Evolutionary conservation across 1,140 invertebrate genomes (phyloP), one percentile per base, ranked within the genome.

Genomic region (Drosophila baimaii): DNA sequence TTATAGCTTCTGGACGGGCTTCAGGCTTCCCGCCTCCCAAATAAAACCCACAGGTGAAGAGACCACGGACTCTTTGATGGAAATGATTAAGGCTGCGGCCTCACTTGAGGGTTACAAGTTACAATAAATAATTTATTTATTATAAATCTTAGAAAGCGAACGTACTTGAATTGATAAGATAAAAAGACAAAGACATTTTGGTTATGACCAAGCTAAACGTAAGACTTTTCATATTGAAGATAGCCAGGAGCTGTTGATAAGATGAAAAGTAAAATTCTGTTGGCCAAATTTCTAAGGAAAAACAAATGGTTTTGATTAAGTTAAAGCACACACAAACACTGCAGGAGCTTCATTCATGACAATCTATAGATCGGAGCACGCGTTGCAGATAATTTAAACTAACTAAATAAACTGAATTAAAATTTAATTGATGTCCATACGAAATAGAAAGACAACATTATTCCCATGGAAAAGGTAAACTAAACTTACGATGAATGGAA

Each of bases 1-100:
- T 19, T 70, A 62, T 4, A 57, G 94, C 94, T 72, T 86, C 70
- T 80, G 85, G 85, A 93, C 94, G 44, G 95, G 95, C 8, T 97
- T 97, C 80, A 51, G 95, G 2, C 92, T 97, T 10, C 96, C 96
- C 1, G 94, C 94, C 41, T 90, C 93, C 29, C 93, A 95, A 79
- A 97, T 97, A 41, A 77, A 93, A 5, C 93, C 94, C 0, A 95
- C 95, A 9, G 94, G 81, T 17, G 58, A 85, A 47, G 90, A 91
- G 62, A 91, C 82, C 15, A 54, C 93, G 2, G 93, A 93, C 57
- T 93, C 93, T 1, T 33, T 93, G 5, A 55, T 93, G 7, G 90
- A 89, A 27, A 72, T 93, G 64, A 88, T 93, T n/a, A 80, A 92
- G 15, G 90, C 62, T 15, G 75, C 75, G 19, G 76, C 47, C 12